Percentiles rank a stretch among this genome's conserved stretches.
Conservation (phyloP, 2,113 vertebrate species). For the Pipa parva region DNA sequence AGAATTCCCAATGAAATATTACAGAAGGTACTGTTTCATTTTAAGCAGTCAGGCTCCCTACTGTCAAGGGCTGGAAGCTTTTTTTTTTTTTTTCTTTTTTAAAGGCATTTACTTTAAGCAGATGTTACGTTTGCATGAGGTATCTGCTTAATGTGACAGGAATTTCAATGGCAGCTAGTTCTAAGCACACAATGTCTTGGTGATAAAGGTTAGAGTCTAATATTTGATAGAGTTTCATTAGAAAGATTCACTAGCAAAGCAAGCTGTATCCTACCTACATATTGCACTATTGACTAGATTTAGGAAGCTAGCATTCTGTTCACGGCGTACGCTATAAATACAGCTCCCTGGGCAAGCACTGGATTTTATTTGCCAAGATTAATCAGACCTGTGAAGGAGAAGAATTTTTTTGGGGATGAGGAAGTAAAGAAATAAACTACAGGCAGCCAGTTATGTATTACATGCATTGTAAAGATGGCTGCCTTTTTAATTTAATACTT, state of each 20-base stretch:
- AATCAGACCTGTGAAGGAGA: not conserved
- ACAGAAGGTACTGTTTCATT: too few relatives aligned
- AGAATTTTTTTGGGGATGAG: not conserved
- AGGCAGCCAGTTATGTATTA: not conserved
- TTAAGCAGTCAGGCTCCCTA: too few relatives aligned
- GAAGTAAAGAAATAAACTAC: not conserved
- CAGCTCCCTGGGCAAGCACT: conserved; percentile 58
- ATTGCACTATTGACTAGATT: not conserved
- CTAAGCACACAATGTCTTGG: conserved; percentile 17
- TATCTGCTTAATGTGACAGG: too few relatives aligned
- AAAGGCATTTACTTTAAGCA: too few relatives aligned
- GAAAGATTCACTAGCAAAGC: conserved; percentile 31
- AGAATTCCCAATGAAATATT: too few relatives aligned
- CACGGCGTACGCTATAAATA: conserved; percentile 35
- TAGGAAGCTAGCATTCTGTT: not conserved
- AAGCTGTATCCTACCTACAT: not conserved
- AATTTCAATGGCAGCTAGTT: conserved; percentile 39
- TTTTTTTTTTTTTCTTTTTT: too few relatives aligned
- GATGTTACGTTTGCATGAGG: too few relatives aligned
- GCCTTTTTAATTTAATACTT: too few relatives aligned
- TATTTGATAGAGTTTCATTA: conserved; percentile 36
- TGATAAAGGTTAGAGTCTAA: not conserved
- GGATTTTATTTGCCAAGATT: conserved; percentile 31
- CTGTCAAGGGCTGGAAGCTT: too few relatives aligned
- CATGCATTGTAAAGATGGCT: not conserved